Evolutionary conservation across 2,113 vertebrate species (phyloP), one percentile per base, ranked within the genome.

Genomic region (Panthera leo): DNA sequence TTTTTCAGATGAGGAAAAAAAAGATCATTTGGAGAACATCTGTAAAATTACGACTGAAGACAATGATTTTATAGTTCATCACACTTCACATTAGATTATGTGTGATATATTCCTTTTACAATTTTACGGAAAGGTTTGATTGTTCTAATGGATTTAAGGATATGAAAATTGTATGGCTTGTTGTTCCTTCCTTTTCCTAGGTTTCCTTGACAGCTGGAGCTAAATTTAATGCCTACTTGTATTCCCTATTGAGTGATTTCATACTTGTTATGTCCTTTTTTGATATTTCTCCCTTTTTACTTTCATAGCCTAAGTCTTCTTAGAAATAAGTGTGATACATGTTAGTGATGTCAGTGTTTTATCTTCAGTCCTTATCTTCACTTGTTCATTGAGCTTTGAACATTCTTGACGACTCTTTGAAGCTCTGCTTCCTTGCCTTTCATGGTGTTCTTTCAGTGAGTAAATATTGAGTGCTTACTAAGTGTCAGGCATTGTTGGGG

Each of bases 271-370:
- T 13, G 8, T 53, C 9, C 75, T 85, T 75, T 73, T 91, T 65
- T 12, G 21, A 55, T 23, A 19, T 87, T 31, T 36, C 83, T 88
- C 8, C 10, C 67, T 53, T 76, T 95, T 88, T 36, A 73, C 53
- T 80, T 91, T 80, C 91, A n/a, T 53, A 96, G 15, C n/a, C 51
- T n/a, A 16, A 11, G 73, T 23, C n/a, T 75, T 90, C 94, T 90
- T 25, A 78, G 80, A 95, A 93, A 71, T 39, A 65, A 83, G 11
- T 55, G 9, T 95, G 45, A 65, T 78, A 76, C 31, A 73, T 53
- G 68, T 83, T 79, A 94, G 34, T 31, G 39, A 83, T 58, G 19
- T 42, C 21, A 48, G 13, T 76, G 21, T 45, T 87, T 94, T 68
- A 73, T 70, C 73, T 21, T 85, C 85, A 78, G 13, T 92, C 25